These are phyloP conservation scores for Morpho deidamia DNA, from an alignment of 2,888 invertebrate species.

Conservation along the genomic window DNA sequence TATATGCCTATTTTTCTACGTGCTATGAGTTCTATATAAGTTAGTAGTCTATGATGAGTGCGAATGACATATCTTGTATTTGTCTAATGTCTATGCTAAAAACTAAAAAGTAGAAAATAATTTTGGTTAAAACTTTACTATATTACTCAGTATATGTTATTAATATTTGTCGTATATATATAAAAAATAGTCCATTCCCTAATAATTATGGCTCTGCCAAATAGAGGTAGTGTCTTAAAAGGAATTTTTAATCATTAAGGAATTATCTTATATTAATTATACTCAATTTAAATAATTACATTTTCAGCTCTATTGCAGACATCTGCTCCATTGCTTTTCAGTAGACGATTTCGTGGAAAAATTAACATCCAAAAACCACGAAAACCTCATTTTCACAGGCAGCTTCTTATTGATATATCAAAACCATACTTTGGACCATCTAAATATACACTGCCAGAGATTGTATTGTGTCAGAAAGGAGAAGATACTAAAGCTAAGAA, in stretches of 20 bases:
- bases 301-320: slow-evolving; percentile 58
- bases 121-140: no score
- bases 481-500: slow-evolving; percentile 29
- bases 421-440: slow-evolving; percentile 79
- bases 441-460: slow-evolving; percentile 59
- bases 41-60: no score
- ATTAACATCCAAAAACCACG: slow-evolving; percentile 88
- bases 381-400: slow-evolving; percentile 83
- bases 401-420: slow-evolving; percentile 81
- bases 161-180: not conserved
- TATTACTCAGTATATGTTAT: no score
- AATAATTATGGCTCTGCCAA: not conserved
- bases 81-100: no score
- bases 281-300: not conserved
- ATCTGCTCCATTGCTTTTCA: slow-evolving; percentile 64
- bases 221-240: slow-evolving; percentile 2
- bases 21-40: no score
- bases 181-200: not conserved
- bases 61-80: no score
- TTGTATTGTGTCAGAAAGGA: slow-evolving; percentile 72
- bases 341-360: slow-evolving; percentile 84
- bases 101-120: no score
- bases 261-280: no score
- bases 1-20: no score
- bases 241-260: not conserved